Conservation (phyloP, 1,140 invertebrate genomes). For the Panagrolaimus sp. region DNA sequence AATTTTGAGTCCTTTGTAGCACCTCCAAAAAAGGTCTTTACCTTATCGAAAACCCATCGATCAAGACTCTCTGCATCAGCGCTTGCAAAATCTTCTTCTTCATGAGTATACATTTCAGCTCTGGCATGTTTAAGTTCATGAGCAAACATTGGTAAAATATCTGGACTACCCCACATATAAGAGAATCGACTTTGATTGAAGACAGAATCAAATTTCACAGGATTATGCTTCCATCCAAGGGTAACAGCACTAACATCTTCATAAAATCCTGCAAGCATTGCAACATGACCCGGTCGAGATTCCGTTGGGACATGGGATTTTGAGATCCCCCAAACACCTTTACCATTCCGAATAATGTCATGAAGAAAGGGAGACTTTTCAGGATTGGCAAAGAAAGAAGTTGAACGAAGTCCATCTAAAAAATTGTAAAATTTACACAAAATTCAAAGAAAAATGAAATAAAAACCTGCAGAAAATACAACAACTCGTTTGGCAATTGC, state of each 20-base stretch:
- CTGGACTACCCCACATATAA: slow-evolving; percentile 87
- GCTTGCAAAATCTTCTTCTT: slow-evolving; percentile 74
- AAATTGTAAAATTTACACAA: neutral
- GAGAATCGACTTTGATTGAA: slow-evolving; percentile 79
- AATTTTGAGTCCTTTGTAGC: neutral
- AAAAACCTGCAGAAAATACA: slow-evolving; percentile 55
- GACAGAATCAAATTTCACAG: slow-evolving; percentile 90
- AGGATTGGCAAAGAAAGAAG: slow-evolving; percentile 46
- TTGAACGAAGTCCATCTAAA: slow-evolving; percentile 52
- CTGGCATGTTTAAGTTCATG: slow-evolving; percentile 66
- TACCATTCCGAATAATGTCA: slow-evolving; percentile 37
- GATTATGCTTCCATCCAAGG: slow-evolving; percentile 81
- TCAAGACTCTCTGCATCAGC: slow-evolving; percentile 69
- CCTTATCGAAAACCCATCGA: slow-evolving; percentile 81
- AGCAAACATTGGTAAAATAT: slow-evolving; percentile 84
- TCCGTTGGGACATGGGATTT: slow-evolving; percentile 94
- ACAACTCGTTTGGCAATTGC: slow-evolving; percentile 47
- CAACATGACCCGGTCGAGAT: slow-evolving; percentile 90
- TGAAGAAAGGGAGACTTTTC: slow-evolving; percentile 51
- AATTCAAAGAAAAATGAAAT: neutral
- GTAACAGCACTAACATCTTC: slow-evolving; percentile 94
- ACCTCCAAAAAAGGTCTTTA: slow-evolving; percentile 62
- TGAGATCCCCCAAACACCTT: slow-evolving; percentile 79
- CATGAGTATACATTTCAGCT: slow-evolving; percentile 67
- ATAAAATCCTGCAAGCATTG: slow-evolving; percentile 86